Percentiles rank a stretch among this genome's conserved stretches.
Conservation (phyloP, 92 coral and sea anemone species). For the Phenganax stokvisi region DNA sequence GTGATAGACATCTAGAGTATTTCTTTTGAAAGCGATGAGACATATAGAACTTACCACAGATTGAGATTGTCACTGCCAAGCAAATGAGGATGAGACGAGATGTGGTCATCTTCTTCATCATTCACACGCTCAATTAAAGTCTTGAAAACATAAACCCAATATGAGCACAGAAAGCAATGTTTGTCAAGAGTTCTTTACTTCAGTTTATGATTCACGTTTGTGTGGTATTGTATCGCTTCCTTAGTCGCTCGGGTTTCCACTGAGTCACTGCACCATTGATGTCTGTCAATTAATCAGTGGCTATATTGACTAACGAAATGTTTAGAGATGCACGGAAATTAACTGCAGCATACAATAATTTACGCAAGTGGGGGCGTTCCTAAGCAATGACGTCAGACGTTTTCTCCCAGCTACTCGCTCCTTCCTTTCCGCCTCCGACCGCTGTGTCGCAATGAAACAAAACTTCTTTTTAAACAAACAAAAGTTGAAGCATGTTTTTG, state of each 20-base stretch:
- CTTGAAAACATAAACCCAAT: not conserved
- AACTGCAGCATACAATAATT: constrained; percentile 1
- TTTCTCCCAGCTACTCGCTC: too few species aligned
- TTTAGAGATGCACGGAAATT: constrained; percentile 4
- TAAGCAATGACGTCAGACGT: not conserved
- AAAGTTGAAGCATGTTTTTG: not conserved
- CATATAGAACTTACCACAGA: constrained; percentile 5
- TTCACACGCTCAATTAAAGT: not conserved
- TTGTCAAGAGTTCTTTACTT: not conserved
- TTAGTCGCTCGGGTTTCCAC: not conserved
- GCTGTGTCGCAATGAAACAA: not conserved
- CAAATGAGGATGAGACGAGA: not conserved
- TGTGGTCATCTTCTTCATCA: not conserved
- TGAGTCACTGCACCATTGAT: constrained; percentile 23
- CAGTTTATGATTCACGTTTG: not conserved
- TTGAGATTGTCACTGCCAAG: not conserved
- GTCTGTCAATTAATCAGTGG: constrained; percentile 15
- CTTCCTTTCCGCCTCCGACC: not conserved
- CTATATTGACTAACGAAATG: constrained; percentile 10
- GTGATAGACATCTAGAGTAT: not conserved
- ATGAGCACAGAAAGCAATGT: not conserved
- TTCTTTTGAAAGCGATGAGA: not conserved
- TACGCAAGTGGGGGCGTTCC: not conserved
- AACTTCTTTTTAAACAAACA: not conserved
- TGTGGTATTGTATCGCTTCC: not conserved